Conservation (phyloP, 2,888 invertebrate genomes). For the Hofmannophila pseudospretella region DNA sequence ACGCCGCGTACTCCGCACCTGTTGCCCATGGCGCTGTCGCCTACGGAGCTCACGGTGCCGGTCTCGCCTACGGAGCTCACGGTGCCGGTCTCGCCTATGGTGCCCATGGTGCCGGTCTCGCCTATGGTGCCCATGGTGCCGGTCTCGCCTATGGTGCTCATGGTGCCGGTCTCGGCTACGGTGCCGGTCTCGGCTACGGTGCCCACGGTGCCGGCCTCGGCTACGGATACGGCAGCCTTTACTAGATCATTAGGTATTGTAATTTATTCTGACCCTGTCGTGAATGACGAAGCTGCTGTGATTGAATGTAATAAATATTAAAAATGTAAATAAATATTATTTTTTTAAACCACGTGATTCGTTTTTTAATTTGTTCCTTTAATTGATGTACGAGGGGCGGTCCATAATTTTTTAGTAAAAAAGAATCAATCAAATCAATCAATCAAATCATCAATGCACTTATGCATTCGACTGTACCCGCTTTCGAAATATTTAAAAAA, state of each 20-base stretch:
- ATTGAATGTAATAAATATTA: conserved; percentile 16
- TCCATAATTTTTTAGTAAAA: too few species aligned
- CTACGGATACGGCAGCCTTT: conserved; percentile 28
- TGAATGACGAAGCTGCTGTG: conserved; percentile 32
- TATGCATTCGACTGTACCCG: too few species aligned
- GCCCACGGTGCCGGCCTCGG: conserved; percentile 14
- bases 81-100: conserved; percentile 8
- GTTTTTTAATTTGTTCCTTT: too few species aligned
- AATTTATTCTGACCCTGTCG: conserved; percentile 26
- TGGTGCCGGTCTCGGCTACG: conserved; percentile 14
- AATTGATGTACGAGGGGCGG: too few species aligned
- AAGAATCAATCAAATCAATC: too few species aligned
- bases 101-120: conserved; percentile 13
- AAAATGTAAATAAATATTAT: too few species aligned
- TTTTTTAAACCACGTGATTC: too few species aligned
- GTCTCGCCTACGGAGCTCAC: conserved; percentile 24
- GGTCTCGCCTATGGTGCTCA: conserved; percentile 17
- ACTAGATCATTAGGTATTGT: conserved; percentile 14
- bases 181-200: conserved; percentile 18
- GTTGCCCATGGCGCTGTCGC: conserved; percentile 20
- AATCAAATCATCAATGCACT: too few species aligned
- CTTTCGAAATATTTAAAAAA: too few species aligned
- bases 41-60: conserved; percentile 35
- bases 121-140: conserved; percentile 23
- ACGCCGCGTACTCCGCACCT: conserved; percentile 16